phyloP scores from a whole-genome alignment of 2,888 invertebrate species.

The Patella pellucida region DNA sequence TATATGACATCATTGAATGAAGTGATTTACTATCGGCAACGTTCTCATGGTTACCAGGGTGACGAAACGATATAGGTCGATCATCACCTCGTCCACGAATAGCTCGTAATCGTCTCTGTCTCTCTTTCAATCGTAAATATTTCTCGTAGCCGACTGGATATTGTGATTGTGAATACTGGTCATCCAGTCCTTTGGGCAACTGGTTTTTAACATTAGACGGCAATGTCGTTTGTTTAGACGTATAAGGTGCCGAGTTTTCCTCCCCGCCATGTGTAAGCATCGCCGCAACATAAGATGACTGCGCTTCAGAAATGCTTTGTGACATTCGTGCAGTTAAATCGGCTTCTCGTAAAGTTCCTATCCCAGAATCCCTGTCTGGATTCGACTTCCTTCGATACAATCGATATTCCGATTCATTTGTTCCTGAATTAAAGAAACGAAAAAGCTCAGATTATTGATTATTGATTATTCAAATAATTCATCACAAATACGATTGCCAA shows the following conservation, averaged over 20 bases:
- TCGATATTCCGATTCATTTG: background rate
- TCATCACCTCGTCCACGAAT: slow-evolving; percentile 35
- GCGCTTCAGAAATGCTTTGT: background rate
- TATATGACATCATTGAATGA: slow-evolving; percentile 56
- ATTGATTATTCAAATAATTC: too few species aligned
- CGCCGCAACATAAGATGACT: background rate
- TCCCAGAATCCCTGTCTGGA: slow-evolving; percentile 1
- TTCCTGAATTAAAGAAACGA: too few species aligned
- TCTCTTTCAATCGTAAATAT: slow-evolving; percentile 61
- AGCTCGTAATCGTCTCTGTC: slow-evolving; percentile 59
- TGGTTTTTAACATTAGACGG: slow-evolving; percentile 4
- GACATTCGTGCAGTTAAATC: background rate
- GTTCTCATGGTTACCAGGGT: slow-evolving; percentile 19
- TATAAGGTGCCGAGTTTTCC: background rate
- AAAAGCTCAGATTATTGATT: too few species aligned
- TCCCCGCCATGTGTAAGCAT: background rate
- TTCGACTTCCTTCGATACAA: background rate
- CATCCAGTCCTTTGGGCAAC: background rate
- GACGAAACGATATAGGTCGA: background rate
- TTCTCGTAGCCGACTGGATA: slow-evolving; percentile 57
- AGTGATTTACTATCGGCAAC: slow-evolving; percentile 51
- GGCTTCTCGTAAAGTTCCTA: background rate
- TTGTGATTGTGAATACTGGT: slow-evolving; percentile 4
- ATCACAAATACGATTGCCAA: too few species aligned
- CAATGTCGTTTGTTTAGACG: background rate